Evolutionary conservation across 2,113 vertebrate genomes (phyloP).

Genomic region (Synchiropus splendidus): DNA sequence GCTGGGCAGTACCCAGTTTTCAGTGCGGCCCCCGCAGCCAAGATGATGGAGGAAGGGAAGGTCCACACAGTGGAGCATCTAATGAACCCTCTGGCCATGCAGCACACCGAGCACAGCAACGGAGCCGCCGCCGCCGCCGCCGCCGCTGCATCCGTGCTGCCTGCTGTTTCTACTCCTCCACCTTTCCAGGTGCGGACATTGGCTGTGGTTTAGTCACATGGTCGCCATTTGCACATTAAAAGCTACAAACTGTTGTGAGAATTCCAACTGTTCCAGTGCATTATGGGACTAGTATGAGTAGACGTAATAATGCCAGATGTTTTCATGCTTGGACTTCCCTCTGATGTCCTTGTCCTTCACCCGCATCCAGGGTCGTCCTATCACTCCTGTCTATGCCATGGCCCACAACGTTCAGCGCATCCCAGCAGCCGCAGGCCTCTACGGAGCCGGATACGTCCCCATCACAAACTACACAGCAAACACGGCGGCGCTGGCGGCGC

Average conservation of each 20-base stretch:
- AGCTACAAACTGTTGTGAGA: too few relatives aligned
- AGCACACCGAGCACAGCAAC: slow-evolving; percentile 74
- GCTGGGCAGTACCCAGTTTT: slow-evolving; percentile 90
- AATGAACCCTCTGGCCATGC: slow-evolving; percentile 85
- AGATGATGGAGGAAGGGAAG: slow-evolving; percentile 93
- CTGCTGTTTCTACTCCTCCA: slow-evolving; percentile 86
- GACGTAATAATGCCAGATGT: too few relatives aligned
- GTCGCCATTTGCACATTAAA: too few relatives aligned
- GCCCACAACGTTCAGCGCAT: slow-evolving; percentile 85
- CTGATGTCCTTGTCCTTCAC: neutral
- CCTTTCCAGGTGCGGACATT: slow-evolving; percentile 81
- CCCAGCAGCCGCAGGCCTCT: slow-evolving; percentile 75
- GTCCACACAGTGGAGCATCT: slow-evolving; percentile 88
- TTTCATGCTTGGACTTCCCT: too few relatives aligned
- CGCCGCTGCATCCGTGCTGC: slow-evolving; percentile 67
- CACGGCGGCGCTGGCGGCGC: slow-evolving; percentile 77
- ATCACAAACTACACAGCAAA: slow-evolving; percentile 77
- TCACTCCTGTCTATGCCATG: slow-evolving; percentile 93
- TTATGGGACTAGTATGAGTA: too few relatives aligned
- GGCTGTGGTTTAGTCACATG: too few relatives aligned
- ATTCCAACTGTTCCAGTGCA: too few relatives aligned
- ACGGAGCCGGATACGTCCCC: slow-evolving; percentile 83
- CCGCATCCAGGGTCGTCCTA: slow-evolving; percentile 78
- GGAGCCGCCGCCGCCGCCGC: slow-evolving; percentile 43
- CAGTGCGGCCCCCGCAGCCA: slow-evolving; percentile 74